Evolutionary conservation across 2,888 invertebrate genomes (phyloP).

Genomic region (Idaea biselata): DNA sequence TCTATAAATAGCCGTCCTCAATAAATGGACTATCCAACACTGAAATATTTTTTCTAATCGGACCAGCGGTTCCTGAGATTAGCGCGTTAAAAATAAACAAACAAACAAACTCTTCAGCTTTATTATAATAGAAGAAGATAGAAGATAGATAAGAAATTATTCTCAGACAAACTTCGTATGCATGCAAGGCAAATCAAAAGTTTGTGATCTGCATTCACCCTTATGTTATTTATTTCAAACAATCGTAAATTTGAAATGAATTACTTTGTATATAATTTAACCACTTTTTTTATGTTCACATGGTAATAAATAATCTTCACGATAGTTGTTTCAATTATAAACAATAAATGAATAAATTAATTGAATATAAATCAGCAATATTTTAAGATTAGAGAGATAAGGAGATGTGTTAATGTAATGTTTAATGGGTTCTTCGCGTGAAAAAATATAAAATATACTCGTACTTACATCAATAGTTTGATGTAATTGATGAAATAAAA

Average conservation of each 20-base stretch:
- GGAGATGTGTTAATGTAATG: not conserved
- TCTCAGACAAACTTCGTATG: no score
- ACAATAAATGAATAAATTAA: conserved; percentile 1
- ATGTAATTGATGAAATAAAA: no score
- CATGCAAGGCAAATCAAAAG: not conserved
- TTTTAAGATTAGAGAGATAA: not conserved
- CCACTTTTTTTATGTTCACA: not conserved
- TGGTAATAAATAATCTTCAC: not conserved
- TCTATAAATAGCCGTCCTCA: no score
- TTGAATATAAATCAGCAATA: not conserved
- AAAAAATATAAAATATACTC: no score
- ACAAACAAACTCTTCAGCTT: no score
- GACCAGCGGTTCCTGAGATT: no score
- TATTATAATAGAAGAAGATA: no score
- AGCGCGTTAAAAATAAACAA: no score
- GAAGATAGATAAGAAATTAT: no score
- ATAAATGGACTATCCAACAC: no score
- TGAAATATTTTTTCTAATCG: no score
- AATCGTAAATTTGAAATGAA: not conserved
- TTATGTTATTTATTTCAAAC: not conserved
- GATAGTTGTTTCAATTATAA: conserved; percentile 19
- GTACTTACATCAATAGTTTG: no score
- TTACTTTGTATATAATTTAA: not conserved
- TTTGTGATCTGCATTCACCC: not conserved
- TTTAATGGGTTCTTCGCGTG: not conserved